Percentiles rank a stretch among this genome's conserved stretches.
These are phyloP conservation scores for Ursus arctos DNA, from an alignment of 2,113 vertebrate species.

Conservation along the genomic window DNA sequence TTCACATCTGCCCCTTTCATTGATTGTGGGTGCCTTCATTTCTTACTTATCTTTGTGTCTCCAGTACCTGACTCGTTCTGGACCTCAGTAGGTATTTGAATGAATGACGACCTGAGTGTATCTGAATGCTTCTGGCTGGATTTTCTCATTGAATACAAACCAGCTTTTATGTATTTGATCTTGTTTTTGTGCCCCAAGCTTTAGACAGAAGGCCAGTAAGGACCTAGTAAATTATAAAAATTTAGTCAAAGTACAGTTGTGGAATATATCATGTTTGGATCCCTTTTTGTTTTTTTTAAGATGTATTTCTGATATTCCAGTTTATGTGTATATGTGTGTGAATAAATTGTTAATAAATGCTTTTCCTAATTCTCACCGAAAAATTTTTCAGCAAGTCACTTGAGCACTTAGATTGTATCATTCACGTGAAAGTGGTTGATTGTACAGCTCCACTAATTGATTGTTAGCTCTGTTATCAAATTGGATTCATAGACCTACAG, in stretches of 20 bases:
- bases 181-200: slow-evolving; percentile 28
- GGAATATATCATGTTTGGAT: neutral
- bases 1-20: neutral
- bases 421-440: neutral
- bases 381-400: neutral
- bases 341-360: neutral
- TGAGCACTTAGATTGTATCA: neutral
- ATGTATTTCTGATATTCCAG: neutral
- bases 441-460: neutral
- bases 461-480: neutral
- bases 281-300: neutral
- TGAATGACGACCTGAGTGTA: neutral
- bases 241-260: neutral
- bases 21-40: neutral
- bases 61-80: neutral
- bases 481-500: neutral
- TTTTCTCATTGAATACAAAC: neutral
- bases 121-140: neutral
- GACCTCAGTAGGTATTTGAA: neutral
- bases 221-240: neutral
- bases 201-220: slow-evolving; percentile 1
- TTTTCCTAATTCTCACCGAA: slow-evolving; percentile 24
- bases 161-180: neutral
- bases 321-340: neutral
- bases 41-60: neutral